Evolutionary conservation across 2,113 vertebrate species (phyloP).

Genomic region (Rhinogobius similis): DNA sequence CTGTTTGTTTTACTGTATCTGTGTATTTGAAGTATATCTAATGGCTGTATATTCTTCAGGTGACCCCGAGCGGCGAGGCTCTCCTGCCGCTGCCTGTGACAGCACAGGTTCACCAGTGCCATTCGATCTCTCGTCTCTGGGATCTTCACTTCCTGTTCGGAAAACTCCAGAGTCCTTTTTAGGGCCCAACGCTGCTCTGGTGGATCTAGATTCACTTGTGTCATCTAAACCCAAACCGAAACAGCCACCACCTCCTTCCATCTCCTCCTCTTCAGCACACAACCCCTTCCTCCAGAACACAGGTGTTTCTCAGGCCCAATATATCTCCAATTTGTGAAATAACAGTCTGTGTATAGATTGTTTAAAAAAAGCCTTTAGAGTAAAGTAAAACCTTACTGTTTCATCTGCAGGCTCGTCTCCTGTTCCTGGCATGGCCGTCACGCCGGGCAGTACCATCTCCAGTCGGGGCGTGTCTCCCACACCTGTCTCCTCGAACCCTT

Average conservation of each 20-base stretch:
- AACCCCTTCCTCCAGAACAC: constrained; percentile 88
- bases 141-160: constrained; percentile 82
- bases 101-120: constrained; percentile 78
- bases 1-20: neutral
- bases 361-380: neutral
- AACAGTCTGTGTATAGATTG: neutral
- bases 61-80: constrained; percentile 72
- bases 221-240: constrained; percentile 84
- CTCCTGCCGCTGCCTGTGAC: constrained; percentile 61
- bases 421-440: constrained; percentile 73
- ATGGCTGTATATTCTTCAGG: constrained; percentile 39
- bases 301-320: constrained; percentile 53
- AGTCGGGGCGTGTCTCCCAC: constrained; percentile 78
- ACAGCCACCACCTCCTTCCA: constrained; percentile 76
- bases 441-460: constrained; percentile 72
- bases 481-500: constrained; percentile 70
- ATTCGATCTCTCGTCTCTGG: constrained; percentile 82
- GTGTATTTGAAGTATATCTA: neutral
- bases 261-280: constrained; percentile 78
- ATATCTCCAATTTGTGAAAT: neutral
- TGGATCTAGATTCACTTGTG: constrained; percentile 88
- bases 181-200: constrained; percentile 88
- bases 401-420: constrained; percentile 71
- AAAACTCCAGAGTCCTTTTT: constrained; percentile 92
- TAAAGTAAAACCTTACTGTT: neutral